A percentile compares a stretch with the other conserved stretches of the same genome.
These are phyloP conservation scores for Stenchaetothrips biformis DNA, from an alignment of 2,888 invertebrate species.

Conservation along the genomic window DNA sequence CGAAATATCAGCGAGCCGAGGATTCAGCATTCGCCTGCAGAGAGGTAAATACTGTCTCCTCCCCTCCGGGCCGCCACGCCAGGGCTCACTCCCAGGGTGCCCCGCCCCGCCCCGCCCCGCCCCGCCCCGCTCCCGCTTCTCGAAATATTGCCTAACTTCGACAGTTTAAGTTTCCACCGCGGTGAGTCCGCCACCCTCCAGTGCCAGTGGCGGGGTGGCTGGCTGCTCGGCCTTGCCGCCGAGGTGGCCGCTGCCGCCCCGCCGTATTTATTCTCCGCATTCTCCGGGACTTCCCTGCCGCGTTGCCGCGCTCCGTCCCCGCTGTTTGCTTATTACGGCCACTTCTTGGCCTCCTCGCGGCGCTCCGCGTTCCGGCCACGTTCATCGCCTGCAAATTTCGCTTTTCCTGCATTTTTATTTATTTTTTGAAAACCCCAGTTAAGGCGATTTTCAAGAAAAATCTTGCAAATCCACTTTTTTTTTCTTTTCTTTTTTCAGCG, in stretches of 20 bases:
- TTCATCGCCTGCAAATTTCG: too few relatives aligned
- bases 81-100: background rate
- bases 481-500: too few relatives aligned
- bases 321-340: too few relatives aligned
- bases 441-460: too few relatives aligned
- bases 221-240: background rate
- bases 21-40: background rate
- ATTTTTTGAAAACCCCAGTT: too few relatives aligned
- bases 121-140: background rate
- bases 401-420: too few relatives aligned
- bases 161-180: conserved; percentile 23
- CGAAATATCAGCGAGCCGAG: conserved; percentile 18
- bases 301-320: background rate
- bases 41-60: conserved; percentile 19
- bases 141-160: conserved; percentile 24
- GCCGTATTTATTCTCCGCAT: conserved; percentile 3
- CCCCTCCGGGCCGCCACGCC: background rate
- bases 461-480: too few relatives aligned
- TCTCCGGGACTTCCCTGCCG: background rate
- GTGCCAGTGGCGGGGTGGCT: background rate
- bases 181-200: background rate
- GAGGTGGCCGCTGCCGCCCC: background rate
- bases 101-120: background rate
- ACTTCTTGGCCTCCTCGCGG: too few relatives aligned
- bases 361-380: too few relatives aligned